A percentile compares a stretch with the other conserved stretches of the same genome.
Evolutionary conservation across 2,888 invertebrate genomes (phyloP).

Genomic region (Lasioglossum oenotherae): DNA sequence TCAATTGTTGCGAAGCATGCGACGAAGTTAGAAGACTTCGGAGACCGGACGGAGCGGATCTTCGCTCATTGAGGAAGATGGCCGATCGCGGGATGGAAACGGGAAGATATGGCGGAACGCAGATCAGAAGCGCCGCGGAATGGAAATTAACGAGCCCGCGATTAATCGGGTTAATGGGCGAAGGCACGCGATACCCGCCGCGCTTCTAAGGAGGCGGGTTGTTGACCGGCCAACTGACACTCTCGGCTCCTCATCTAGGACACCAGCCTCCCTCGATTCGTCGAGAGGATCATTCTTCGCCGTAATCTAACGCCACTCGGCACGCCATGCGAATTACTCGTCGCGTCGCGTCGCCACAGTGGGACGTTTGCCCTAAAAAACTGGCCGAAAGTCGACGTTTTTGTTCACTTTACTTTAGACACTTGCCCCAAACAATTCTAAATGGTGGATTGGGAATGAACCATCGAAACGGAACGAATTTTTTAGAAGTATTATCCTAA

Average conservation of each 20-base stretch:
- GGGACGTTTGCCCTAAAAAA: too few relatives aligned
- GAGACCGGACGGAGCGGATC: not conserved
- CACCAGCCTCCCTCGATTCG: slow-evolving; percentile 26
- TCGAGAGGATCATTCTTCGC: not conserved
- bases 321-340: not conserved
- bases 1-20: not conserved
- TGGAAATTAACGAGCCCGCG: slow-evolving; percentile 77
- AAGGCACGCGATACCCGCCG: slow-evolving; percentile 74
- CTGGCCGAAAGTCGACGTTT: too few relatives aligned
- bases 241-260: slow-evolving; percentile 60
- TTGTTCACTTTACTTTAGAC: too few relatives aligned
- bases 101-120: slow-evolving; percentile 48
- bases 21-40: not conserved
- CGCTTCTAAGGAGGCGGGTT: slow-evolving; percentile 75
- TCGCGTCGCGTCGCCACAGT: not conserved
- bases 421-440: too few relatives aligned
- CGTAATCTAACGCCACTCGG: not conserved
- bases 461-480: too few relatives aligned
- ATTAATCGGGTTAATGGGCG: slow-evolving; percentile 80
- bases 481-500: too few relatives aligned
- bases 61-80: not conserved
- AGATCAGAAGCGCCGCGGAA: slow-evolving; percentile 70
- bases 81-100: not conserved
- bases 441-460: too few relatives aligned
- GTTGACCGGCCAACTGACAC: slow-evolving; percentile 75